These are phyloP conservation scores for Drosophila birchii DNA, from an alignment of 2,888 invertebrate genomes.

Conservation along the genomic window DNA sequence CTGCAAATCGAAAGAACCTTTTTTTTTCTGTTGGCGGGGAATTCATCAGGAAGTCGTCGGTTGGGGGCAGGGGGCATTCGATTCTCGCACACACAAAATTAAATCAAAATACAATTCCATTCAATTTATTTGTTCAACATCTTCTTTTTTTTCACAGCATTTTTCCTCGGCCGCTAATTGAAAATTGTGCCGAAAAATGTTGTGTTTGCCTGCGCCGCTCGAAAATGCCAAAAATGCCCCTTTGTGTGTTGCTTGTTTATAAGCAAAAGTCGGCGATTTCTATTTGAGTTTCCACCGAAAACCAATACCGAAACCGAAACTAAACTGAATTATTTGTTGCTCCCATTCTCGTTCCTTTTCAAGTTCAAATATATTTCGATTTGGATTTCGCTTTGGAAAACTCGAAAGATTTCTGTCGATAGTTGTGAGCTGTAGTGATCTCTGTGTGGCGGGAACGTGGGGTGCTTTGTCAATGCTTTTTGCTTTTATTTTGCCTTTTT, in stretches of 20 bases:
- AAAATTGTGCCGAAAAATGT: conserved; percentile 72
- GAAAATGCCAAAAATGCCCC: conserved; percentile 25
- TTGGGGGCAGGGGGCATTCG: conserved; percentile 23
- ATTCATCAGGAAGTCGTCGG: conserved; percentile 23
- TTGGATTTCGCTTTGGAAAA: conserved; percentile 49
- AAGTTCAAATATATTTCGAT: conserved; percentile 45
- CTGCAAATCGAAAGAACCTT: conserved; percentile 14
- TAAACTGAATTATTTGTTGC: conserved; percentile 30
- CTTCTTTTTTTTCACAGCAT: conserved; percentile 28
- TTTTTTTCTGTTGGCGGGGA: conserved; percentile 13
- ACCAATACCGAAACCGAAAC: background rate
- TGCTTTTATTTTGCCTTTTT: background rate
- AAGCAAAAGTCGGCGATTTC: conserved; percentile 45
- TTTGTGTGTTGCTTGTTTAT: conserved; percentile 41
- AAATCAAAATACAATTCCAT: conserved; percentile 71
- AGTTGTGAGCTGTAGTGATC: background rate
- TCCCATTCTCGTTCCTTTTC: conserved; percentile 37
- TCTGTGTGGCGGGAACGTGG: conserved; percentile 20
- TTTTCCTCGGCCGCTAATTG: conserved; percentile 58
- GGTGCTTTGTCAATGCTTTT: conserved; percentile 48
- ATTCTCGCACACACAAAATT: conserved; percentile 58
- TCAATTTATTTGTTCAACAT: conserved; percentile 68
- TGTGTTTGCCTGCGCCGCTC: conserved; percentile 35
- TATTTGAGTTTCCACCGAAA: conserved; percentile 25
- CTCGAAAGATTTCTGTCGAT: conserved; percentile 52